Evolutionary conservation across 2,113 vertebrate species (phyloP), one percentile per base, ranked within the genome.

Genomic region (Xyliphius kryptos): DNA sequence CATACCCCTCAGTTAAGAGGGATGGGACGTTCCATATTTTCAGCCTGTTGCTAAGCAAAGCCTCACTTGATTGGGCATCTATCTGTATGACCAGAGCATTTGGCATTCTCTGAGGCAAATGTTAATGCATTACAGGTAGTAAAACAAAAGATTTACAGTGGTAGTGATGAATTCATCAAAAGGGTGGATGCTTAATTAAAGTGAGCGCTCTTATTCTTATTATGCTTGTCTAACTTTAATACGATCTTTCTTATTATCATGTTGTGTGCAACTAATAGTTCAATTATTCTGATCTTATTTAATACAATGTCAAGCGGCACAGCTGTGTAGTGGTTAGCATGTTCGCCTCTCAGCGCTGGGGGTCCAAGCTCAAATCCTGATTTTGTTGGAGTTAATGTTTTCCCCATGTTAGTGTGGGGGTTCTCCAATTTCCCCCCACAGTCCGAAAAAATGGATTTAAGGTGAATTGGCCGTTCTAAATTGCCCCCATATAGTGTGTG

Each of bases 11-110:
- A 54, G n/a, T 14, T 11, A 15, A 32, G 26, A 54, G 32, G 8
- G 51, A 54, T 36, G 26, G 21, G 7, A 10, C 1, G 21, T 32
- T 15, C 14, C 21, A 46, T 46, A 13, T 46, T 46, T 46, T 46
- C 14, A 16, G 8, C 1, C 22, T n/a, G 51, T 53, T 53, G 22
- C 51, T 36, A 32, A 36, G 51, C 51, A 53, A 36, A 15, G 22
- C 22, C 32, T 36, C 21, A 36, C 5, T 6, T 53, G 14, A 53
- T 53, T 12, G 22, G 51, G 13, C 7, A 53, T 53, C 22, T 53
- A 53, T 53, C 22, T 53, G 51, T 9, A 53, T 53, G 22, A 6
- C 22, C n/a, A 54, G 32, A 37, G n/a, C 26, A 37, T 11, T 37
- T 16, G 26, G 7, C 26, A 37, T 37, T 54, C 52, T 54, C n/a